Evolutionary conservation across 92 coral and sea anemone genomes (phyloP), one percentile per base, ranked within the genome.

Genomic region (Phenganax stokvisi): DNA sequence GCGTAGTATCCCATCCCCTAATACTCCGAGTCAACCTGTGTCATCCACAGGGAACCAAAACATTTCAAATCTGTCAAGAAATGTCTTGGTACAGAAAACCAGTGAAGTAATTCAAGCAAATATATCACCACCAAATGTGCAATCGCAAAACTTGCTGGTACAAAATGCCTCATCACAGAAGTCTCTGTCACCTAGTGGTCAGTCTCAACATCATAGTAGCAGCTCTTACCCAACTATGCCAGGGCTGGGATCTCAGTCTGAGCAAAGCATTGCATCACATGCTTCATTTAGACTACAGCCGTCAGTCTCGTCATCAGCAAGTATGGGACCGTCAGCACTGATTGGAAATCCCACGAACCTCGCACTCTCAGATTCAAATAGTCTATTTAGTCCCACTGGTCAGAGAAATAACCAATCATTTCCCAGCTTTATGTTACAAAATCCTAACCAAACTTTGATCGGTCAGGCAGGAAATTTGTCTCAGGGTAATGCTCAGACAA

Each of bases 51-150:
- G 72, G 28, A 66, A 27, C 51, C 72, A 66, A 29, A 66, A 66
- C 72, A 66, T 66, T 25, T 29, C 88, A 63, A 53, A 89, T 76
- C 71, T 59, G 71, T 47, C 92, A 84, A 52, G 86, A 75, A 77
- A 82, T 83, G 12, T 85, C 65, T 79, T 0, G 81, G 44, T 77
- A 71, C 76, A 87, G 68, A 56, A 72, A 51, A n/a, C 70, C 70
- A 63, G 57, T 80, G 17, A 85, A 62, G 58, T 77, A 51, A 57
- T 56, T 7, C 58, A 9, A 37, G 53, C 71, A 12, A 44, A 25
- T 8, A 15, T 44, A 1, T 29, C 72, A 52, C 63, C 72, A 17
- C 55, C 82, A 27, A 27, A 52, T 76, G 55, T 57, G 56, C 72
- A 12, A 29, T 66, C 72, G 13, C 72, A 16, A 8, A 66, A 66